These are phyloP conservation scores for Mallateleia sp. DNA, from an alignment of 2,888 invertebrate genomes.

Conservation along the genomic window DNA sequence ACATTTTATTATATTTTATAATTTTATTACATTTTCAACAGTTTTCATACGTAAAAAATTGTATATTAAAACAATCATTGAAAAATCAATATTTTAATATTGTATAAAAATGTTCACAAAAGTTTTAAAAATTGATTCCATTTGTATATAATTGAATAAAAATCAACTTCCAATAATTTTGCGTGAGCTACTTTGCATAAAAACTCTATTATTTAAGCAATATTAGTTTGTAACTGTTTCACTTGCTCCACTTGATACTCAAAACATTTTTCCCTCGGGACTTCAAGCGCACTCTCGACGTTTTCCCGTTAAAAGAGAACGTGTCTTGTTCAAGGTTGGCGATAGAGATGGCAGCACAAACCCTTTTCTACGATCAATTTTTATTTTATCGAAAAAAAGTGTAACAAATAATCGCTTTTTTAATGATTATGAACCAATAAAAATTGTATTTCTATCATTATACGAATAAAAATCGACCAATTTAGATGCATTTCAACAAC, in stretches of 20 bases:
- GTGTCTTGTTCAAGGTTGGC: constrained; percentile 79
- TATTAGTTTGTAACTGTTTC: constrained; percentile 17
- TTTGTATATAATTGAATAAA: not conserved
- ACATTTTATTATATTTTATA: too few species aligned
- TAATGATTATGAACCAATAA: too few species aligned
- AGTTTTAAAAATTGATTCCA: not conserved
- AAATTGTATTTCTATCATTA: not conserved
- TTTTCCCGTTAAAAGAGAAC: constrained; percentile 62
- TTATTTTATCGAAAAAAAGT: constrained; percentile 38
- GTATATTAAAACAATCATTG: too few species aligned
- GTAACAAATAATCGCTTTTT: too few species aligned
- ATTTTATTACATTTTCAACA: too few species aligned
- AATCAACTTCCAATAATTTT: not conserved
- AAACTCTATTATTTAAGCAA: not conserved
- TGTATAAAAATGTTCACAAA: too few species aligned
- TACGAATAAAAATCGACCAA: not conserved
- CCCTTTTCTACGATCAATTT: constrained; percentile 74
- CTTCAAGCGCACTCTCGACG: constrained; percentile 75
- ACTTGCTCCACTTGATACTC: not conserved
- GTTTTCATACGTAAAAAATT: too few species aligned
- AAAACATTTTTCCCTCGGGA: constrained; percentile 64
- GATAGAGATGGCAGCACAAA: constrained; percentile 87
- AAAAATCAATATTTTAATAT: too few species aligned
- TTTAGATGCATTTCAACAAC: not conserved
- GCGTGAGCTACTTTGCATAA: not conserved